Conservation (phyloP, 2,888 invertebrate genomes). For the Acanthosepion esculentum region DNA sequence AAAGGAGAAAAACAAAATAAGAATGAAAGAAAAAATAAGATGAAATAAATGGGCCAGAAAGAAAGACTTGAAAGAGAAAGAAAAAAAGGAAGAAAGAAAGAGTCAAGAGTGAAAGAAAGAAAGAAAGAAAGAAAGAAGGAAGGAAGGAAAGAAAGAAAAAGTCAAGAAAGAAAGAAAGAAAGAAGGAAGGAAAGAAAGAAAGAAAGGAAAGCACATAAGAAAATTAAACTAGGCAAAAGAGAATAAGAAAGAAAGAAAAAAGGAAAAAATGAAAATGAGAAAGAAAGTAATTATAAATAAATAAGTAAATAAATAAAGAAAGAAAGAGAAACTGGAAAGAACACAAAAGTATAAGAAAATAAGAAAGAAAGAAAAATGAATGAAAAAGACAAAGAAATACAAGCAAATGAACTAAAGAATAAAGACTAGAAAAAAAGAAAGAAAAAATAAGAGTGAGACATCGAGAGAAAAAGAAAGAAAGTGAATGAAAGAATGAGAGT, state of each 20-base stretch:
- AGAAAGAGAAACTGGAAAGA: neutral
- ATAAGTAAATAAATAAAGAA: neutral
- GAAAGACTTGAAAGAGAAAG: too few relatives aligned
- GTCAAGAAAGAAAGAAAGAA: neutral
- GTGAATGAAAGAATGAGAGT: too few relatives aligned
- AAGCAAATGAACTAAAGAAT: too few relatives aligned
- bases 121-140: neutral
- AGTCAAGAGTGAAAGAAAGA: neutral
- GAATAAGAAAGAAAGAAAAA: neutral
- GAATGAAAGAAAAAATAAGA: too few relatives aligned
- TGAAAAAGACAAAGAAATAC: too few relatives aligned
- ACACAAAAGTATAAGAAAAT: too few relatives aligned
- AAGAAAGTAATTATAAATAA: neutral
- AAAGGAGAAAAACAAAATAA: too few relatives aligned
- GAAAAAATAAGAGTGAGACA: neutral
- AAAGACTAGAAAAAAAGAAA: neutral
- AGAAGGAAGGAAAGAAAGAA: neutral
- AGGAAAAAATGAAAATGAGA: neutral
- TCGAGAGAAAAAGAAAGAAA: neutral
- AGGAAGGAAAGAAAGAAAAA: too few relatives aligned
- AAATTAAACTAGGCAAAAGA: too few relatives aligned
- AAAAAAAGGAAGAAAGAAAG: neutral
- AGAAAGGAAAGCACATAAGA: too few relatives aligned
- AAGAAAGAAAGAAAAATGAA: neutral
- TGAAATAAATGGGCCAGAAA: neutral